Evolutionary conservation across 2,113 vertebrate species (phyloP).

Genomic region (Artemisiospiza belli): DNA sequence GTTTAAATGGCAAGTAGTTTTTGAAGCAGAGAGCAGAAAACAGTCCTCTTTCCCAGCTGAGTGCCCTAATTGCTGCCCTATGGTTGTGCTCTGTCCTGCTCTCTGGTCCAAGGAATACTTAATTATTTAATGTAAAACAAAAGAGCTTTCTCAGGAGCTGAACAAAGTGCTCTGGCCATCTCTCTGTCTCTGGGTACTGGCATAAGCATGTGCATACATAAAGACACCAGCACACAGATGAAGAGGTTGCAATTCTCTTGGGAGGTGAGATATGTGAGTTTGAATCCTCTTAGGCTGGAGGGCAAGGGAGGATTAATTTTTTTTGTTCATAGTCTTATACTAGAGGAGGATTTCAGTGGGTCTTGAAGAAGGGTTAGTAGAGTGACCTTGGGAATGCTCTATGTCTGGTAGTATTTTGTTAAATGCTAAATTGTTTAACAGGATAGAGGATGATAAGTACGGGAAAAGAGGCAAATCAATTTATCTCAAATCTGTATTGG

Average conservation of each 20-base stretch:
- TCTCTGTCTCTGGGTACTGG: not conserved
- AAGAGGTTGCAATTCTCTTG: not conserved
- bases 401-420: not conserved
- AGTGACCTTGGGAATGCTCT: conserved; percentile 22
- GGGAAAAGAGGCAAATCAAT: not conserved
- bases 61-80: not conserved
- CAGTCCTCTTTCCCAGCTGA: not conserved
- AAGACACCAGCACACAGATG: not conserved
- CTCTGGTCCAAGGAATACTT: not conserved
- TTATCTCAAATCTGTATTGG: not conserved
- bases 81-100: not conserved
- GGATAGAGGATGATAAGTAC: not conserved
- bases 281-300: conserved; percentile 41
- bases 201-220: not conserved
- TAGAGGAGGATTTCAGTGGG: not conserved
- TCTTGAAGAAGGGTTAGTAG: not conserved
- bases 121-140: conserved; percentile 14
- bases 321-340: not conserved
- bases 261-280: not conserved
- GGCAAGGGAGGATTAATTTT: conserved; percentile 35
- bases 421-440: not conserved
- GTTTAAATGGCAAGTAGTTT: not conserved
- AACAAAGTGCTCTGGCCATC: not conserved
- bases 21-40: not conserved
- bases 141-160: not conserved